Evolutionary conservation across 35 echinoderm and acorn worm species (phyloP).

Genomic region (Anneissia japonica): DNA sequence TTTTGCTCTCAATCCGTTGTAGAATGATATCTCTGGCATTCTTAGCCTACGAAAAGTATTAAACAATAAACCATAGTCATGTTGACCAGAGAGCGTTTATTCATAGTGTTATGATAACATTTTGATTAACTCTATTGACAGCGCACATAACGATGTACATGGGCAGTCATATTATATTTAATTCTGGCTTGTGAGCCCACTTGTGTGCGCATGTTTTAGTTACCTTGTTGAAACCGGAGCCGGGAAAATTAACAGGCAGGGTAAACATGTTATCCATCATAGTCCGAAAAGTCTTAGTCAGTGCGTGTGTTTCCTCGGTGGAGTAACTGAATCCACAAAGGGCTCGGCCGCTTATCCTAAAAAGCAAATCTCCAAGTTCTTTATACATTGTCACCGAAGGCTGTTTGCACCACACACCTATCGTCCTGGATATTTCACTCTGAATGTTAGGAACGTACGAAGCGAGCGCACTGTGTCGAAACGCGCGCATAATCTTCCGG

Average conservation of each 20-base stretch:
- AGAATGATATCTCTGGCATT: slow-evolving; percentile 42
- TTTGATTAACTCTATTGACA: too few species aligned
- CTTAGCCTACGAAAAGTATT: slow-evolving; percentile 27
- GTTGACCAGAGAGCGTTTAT: too few species aligned
- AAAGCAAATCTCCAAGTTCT: background rate
- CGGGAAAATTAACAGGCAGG: background rate
- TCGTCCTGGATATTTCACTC: background rate
- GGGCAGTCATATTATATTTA: too few species aligned
- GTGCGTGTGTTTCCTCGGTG: background rate
- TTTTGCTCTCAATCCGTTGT: slow-evolving; percentile 20
- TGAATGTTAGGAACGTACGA: background rate
- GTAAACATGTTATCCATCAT: slow-evolving; percentile 4
- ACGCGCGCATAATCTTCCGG: background rate
- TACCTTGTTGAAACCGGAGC: slow-evolving; percentile 2
- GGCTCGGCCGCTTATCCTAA: background rate
- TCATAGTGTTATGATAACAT: too few species aligned
- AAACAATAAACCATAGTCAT: background rate
- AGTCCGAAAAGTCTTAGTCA: background rate
- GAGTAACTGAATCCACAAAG: background rate
- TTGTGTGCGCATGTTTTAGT: too few species aligned
- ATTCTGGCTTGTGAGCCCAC: too few species aligned
- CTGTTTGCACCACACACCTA: background rate
- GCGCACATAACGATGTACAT: too few species aligned
- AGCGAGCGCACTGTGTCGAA: background rate
- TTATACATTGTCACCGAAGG: background rate